Evolutionary conservation across 2,113 vertebrate species (phyloP).

Genomic region (Ptyas mucosa): DNA sequence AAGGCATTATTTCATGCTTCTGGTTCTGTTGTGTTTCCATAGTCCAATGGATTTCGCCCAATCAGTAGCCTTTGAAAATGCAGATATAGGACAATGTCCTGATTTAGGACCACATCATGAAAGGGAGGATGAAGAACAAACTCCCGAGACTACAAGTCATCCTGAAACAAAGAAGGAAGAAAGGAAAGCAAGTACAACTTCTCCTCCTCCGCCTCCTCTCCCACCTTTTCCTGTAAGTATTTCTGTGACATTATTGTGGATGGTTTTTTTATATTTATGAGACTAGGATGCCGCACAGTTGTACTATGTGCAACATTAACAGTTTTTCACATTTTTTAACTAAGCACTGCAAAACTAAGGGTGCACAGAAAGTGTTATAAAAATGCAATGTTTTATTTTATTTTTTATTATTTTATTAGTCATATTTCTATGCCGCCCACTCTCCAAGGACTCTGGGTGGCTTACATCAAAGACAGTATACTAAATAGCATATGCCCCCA

Average conservation of each 20-base stretch:
- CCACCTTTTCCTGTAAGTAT: slow-evolving; percentile 70
- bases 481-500: no score
- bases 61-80: slow-evolving; percentile 88
- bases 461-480: no score
- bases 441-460: no score
- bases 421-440: no score
- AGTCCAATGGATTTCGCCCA: slow-evolving; percentile 93
- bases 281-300: neutral
- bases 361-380: neutral
- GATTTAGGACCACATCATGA: slow-evolving; percentile 60
- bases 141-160: slow-evolving; percentile 40
- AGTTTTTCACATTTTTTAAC: neutral
- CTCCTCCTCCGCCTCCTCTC: slow-evolving; percentile 40
- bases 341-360: neutral
- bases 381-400: no score
- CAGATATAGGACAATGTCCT: slow-evolving; percentile 89
- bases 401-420: no score
- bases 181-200: slow-evolving; percentile 43
- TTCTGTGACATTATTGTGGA: neutral
- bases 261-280: neutral
- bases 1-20: slow-evolving; percentile 1
- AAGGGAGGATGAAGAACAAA: slow-evolving; percentile 60
- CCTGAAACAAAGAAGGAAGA: slow-evolving; percentile 45
- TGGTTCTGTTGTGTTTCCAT: slow-evolving; percentile 45
- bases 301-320: neutral